Evolutionary conservation across 2,113 vertebrate species (phyloP).

Genomic region (Indri indri): DNA sequence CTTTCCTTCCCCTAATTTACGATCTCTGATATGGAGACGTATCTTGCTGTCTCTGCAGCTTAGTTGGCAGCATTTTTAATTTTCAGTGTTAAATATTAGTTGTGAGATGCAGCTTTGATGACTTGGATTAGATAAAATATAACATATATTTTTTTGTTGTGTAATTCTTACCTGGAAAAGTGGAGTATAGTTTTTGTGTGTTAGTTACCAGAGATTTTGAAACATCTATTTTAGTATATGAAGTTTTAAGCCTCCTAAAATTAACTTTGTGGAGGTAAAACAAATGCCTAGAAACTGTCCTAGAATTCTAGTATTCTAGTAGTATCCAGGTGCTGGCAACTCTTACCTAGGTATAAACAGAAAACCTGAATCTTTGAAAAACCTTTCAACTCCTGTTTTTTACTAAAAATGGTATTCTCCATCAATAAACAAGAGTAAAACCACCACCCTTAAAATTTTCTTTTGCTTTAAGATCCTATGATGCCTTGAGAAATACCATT

Average conservation of each 20-base stretch:
- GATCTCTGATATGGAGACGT: not conserved
- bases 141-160: not conserved
- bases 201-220: conserved; percentile 26
- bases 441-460: not conserved
- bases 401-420: not conserved
- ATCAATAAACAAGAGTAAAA: not conserved
- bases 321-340: not conserved
- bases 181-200: not conserved
- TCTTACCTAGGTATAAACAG: not conserved
- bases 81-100: not conserved
- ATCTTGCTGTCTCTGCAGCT: not conserved
- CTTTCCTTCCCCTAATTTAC: not conserved
- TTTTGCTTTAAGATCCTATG: not conserved
- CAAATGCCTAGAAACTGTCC: not conserved
- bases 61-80: not conserved
- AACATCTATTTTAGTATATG: not conserved
- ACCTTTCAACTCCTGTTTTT: not conserved
- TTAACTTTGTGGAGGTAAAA: not conserved
- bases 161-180: not conserved
- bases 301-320: not conserved
- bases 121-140: conserved; percentile 16
- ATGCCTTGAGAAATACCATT: not conserved
- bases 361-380: not conserved
- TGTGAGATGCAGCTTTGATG: not conserved
- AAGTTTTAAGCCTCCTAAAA: conserved; percentile 48